Conservation (phyloP, 2,113 vertebrate genomes). For the Mustela lutreola region DNA sequence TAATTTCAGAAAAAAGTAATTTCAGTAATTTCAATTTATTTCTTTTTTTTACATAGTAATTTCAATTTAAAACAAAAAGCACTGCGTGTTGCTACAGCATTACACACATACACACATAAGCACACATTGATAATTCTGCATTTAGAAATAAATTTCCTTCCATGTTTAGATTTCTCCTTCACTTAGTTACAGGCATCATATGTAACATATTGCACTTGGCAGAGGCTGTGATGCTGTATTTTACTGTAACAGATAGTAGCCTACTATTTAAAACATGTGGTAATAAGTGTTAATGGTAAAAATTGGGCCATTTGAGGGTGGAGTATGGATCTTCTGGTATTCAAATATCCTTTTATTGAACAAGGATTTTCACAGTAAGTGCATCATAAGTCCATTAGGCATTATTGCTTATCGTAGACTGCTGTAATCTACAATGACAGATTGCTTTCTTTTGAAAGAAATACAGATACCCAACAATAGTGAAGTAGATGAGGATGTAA, state of each 20-base stretch:
- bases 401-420: neutral
- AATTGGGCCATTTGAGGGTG: neutral
- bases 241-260: neutral
- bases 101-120: neutral
- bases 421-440: neutral
- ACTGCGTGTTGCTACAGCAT: neutral
- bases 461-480: neutral
- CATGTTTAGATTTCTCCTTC: neutral
- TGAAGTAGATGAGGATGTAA: neutral
- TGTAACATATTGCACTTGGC: neutral
- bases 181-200: neutral
- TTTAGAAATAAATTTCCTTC: neutral
- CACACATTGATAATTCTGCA: neutral
- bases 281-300: neutral
- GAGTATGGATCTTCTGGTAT: neutral
- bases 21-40: neutral
- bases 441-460: constrained; percentile 17
- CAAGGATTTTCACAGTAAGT: constrained; percentile 9
- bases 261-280: neutral
- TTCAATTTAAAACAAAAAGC: constrained; percentile 15
- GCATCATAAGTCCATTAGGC: neutral
- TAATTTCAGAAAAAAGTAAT: neutral
- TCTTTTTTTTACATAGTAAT: neutral
- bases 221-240: neutral
- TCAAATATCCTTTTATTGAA: neutral